Base-by-base conservation (phyloP, 1,140 invertebrate species). In the Sitophilus oryzae region DNA sequence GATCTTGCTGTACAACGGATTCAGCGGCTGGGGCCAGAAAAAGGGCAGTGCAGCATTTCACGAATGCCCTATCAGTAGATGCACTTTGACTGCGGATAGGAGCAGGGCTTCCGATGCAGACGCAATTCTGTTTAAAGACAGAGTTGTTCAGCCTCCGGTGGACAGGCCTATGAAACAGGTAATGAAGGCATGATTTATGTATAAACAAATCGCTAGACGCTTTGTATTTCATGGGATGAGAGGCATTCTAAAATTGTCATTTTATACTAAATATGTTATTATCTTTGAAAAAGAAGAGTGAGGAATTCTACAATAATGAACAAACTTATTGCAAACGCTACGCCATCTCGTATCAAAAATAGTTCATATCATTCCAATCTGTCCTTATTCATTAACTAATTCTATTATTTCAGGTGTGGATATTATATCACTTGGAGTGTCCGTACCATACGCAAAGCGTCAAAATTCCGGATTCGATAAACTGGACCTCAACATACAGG, bases 401-500 rank as follows among this genome's bases (percentile, higher is more conserved):
- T n/a, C n/a, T n/a, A n/a, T n/a, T n/a, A 11, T 42, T 51, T 30
- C 36, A 62, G 53, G 79, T 91, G 34, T 94, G 89, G 88, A 91
- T 95, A 69, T 74, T 95, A 58, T 94, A 95, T 73, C 87, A 93
- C 70, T 74, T 96, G 44, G 93, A 96, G 67, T 94, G 91, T 75
- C 93, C 93, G 5, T 89, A 93, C 71, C 91, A 96, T 72, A 95
- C 92, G 2, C 88, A 90, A 62, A 85, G 84, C 42, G 82, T 96
- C 40, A 85, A 86, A 65, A 82, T 86, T 59, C 79, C 86, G 23
- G 78, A 88, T 65, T 81, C 90, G 2, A 86, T 93, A 68, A 97
- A 98, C 75, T 96, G 93, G 93, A 98, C 94, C 14, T 90, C 91
- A 0, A 94, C 92, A 0, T 98, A 91, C 70, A 79, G 95, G 35